A percentile compares a stretch with the other conserved stretches of the same genome.
Evolutionary conservation across 2,797 vertebrate genomes (phyloP).

Genomic region (Amphiprion clarkii): DNA sequence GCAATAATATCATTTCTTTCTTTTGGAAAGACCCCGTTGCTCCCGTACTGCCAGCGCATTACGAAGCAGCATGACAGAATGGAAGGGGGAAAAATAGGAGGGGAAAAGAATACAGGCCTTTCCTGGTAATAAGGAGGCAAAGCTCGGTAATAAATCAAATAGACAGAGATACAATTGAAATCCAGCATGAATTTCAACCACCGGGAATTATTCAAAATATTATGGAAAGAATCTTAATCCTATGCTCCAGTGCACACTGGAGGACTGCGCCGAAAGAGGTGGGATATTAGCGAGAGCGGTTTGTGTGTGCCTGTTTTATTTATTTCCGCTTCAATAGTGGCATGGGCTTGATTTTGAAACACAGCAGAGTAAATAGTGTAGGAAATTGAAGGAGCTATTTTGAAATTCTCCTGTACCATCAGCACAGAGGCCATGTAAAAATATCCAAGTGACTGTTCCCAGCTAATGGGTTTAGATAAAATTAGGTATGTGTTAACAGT

Average conservation of each 20-base stretch:
- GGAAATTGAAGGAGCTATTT: conserved; percentile 56
- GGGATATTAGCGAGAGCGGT: conserved; percentile 57
- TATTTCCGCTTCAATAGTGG: conserved; percentile 50
- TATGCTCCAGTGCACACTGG: conserved; percentile 59
- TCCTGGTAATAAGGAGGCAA: conserved; percentile 74
- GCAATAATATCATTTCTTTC: conserved; percentile 46
- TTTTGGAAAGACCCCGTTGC: conserved; percentile 33
- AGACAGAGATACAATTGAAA: conserved; percentile 82
- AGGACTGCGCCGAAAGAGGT: conserved; percentile 56
- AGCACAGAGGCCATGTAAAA: conserved; percentile 51
- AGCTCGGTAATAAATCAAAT: conserved; percentile 83
- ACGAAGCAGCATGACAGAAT: conserved; percentile 56
- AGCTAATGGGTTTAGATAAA: conserved; percentile 60
- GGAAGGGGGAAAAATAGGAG: conserved; percentile 23
- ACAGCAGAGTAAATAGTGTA: conserved; percentile 57
- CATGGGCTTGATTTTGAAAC: conserved; percentile 46
- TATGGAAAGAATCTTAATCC: conserved; percentile 80
- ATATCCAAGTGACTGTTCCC: conserved; percentile 48
- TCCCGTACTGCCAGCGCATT: conserved; percentile 48
- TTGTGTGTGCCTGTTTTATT: conserved; percentile 62
- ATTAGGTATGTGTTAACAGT: conserved; percentile 47
- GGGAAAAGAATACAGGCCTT: conserved; percentile 54
- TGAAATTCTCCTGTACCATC: conserved; percentile 50
- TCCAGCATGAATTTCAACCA: conserved; percentile 73
- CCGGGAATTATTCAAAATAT: conserved; percentile 75